Base-by-base conservation (phyloP, 2,113 vertebrate genomes). In the Cranoglanis bouderius region DNA sequence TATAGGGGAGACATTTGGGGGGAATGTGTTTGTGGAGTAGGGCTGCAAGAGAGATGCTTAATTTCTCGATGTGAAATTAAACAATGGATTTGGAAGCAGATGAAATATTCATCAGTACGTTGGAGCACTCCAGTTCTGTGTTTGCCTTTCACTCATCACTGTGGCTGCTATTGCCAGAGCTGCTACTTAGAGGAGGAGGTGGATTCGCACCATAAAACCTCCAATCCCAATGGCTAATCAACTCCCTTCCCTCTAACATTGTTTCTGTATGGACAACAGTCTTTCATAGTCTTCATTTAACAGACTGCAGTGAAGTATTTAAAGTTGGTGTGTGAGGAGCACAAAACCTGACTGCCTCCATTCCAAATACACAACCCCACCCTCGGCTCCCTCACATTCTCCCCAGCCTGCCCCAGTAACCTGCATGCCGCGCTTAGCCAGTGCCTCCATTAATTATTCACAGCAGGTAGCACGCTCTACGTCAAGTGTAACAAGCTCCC, bases 61-160 rank as follows among this genome's bases (percentile, higher is more conserved):
- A 97, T 97, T 96, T 96, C 96, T 95, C 94, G 94, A 95, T 92
- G 96, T 96, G 96, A 97, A 98, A 97, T 97, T 97, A 97, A 98
- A 97, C 97, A 97, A 95, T 96, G 96, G 97, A 97, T 98, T 97
- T 97, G 96, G 96, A 96, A 96, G 97, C 94, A 95, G 95, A 97
- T 98, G 96, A 98, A 98, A 97, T 97, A 98, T 98, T 98, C 95
- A 98, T 97, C 96, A 95, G 95, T 96, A 89, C 86, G 93, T 93
- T 95, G 70, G 89, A 88, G 83, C 16, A 81, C 83, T 89, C 88
- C 49, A 85, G 74, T 51, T 95, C 95, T 94, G 95, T 96, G 96
- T 96, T 96, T 96, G 95, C 96, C 96, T 94, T 95, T 92, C 90
- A 94, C 95, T 97, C 96, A 97, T 97, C 97, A 96, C 55, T 95